These are phyloP conservation scores for Sclerurus mexicanus DNA, from an alignment of 2,113 vertebrate genomes.

Conservation along the genomic window DNA sequence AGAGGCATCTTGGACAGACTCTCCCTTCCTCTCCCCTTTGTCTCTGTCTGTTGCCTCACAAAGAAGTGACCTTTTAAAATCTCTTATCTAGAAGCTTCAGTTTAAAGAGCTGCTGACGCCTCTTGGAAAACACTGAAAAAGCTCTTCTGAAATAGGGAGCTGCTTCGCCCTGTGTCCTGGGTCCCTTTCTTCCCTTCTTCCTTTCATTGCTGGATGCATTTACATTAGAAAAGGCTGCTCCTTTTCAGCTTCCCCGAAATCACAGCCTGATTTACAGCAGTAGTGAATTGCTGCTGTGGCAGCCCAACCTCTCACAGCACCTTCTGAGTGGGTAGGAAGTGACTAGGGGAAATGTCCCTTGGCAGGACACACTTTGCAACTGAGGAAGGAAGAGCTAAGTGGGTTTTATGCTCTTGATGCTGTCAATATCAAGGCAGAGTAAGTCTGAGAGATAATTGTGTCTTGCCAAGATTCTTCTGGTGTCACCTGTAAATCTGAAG, in stretches of 20 bases:
- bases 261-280: background rate
- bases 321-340: background rate
- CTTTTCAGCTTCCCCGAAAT: background rate
- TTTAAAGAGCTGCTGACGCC: conserved; percentile 44
- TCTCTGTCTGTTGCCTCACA: conserved; percentile 10
- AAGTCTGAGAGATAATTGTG: background rate
- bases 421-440: background rate
- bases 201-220: background rate
- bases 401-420: background rate
- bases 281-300: background rate
- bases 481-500: background rate
- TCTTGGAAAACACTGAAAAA: conserved; percentile 48
- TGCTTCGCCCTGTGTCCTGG: background rate
- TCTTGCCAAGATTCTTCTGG: background rate
- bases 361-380: background rate
- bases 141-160: background rate
- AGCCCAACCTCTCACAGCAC: background rate
- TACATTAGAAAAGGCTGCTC: conserved; percentile 26
- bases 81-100: conserved; percentile 46
- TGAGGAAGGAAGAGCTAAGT: background rate
- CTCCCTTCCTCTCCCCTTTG: background rate
- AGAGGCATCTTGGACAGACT: background rate
- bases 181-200: background rate
- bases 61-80: conserved; percentile 34
- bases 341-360: background rate